Evolutionary conservation across 2,888 invertebrate genomes (phyloP), one percentile per base, ranked within the genome.

Genomic region (Cryptocephalus primarius): DNA sequence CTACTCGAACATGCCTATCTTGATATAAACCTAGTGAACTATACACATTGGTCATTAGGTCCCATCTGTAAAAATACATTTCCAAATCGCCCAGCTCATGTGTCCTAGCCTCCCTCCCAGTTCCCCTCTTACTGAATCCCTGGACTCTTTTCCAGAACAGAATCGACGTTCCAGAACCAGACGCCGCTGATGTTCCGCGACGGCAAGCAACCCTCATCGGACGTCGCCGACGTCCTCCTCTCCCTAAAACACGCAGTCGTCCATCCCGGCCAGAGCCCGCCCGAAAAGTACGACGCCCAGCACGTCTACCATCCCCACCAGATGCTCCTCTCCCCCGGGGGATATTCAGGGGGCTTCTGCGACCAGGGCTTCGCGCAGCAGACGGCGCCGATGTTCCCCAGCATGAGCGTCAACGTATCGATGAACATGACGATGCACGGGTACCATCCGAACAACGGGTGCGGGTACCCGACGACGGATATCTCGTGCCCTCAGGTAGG

Each of bases 361-460:
- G 66, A 67, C 11, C 66, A 69, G 54, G 44, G 53, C n/a, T 64
- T 63, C 45, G 6, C 55, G 8, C 66, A 64, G 36, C 67, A 66
- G 49, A 67, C 65, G 48, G 38, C 61, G 6, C 69, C 81, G 0
- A 76, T 85, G 53, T 89, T 89, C 67, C 91, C 93, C 9, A 87
- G 91, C 61, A 94, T 95, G 94, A 91, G 90, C 62, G 93, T 95
- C 55, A 95, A 95, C 65, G 92, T 95, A 0, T 89, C 88, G 58
- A 95, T 95, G 94, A 94, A 93, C 69, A 95, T 95, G 94, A 94
- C 94, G 47, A 93, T 94, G 86, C 91, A 91, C 55, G 83, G 83
- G 1, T 83, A 83, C 58, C 78, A 78, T 62, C 71, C 61, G 56
- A 72, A 63, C 65, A 70, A 69, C 64, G 59, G 56, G 43, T 49